Evolutionary conservation across 2,888 invertebrate species (phyloP).

Genomic region (Branchellion lobata): DNA sequence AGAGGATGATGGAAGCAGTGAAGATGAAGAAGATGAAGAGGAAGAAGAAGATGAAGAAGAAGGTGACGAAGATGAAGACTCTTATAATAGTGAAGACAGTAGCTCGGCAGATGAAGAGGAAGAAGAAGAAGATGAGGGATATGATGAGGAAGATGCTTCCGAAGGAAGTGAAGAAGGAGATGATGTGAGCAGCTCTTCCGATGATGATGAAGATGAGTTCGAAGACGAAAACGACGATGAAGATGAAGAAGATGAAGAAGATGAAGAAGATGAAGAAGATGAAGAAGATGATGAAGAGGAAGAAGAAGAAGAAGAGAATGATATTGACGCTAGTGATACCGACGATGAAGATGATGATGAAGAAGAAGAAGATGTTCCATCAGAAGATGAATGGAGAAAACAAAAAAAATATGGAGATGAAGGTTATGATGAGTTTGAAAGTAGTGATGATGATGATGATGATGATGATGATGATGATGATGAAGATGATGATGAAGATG

Average conservation of each 20-base stretch:
- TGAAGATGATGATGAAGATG: constrained; percentile 6
- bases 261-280: constrained; percentile 12
- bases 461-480: background rate
- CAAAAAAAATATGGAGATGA: background rate
- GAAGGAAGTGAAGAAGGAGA: background rate
- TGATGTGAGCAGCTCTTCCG: background rate
- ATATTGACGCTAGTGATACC: background rate
- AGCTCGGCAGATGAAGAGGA: background rate
- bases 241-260: constrained; percentile 27
- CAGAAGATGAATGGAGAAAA: background rate
- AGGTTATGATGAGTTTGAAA: background rate
- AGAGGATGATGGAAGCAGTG: background rate
- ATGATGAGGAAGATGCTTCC: background rate
- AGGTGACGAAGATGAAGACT: background rate
- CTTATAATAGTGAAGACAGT: background rate
- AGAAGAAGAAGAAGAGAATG: constrained; percentile 23
- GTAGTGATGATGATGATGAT: background rate
- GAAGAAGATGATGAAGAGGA: constrained; percentile 18
- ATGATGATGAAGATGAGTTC: background rate
- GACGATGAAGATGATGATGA: background rate
- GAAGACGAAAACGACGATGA: background rate
- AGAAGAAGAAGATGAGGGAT: background rate
- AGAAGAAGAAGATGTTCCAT: background rate
- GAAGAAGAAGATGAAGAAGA: background rate
- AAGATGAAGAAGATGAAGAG: background rate